Evolutionary conservation across 2,888 invertebrate genomes (phyloP), one percentile per base, ranked within the genome.

Genomic region (Caenorhabditis sp.): DNA sequence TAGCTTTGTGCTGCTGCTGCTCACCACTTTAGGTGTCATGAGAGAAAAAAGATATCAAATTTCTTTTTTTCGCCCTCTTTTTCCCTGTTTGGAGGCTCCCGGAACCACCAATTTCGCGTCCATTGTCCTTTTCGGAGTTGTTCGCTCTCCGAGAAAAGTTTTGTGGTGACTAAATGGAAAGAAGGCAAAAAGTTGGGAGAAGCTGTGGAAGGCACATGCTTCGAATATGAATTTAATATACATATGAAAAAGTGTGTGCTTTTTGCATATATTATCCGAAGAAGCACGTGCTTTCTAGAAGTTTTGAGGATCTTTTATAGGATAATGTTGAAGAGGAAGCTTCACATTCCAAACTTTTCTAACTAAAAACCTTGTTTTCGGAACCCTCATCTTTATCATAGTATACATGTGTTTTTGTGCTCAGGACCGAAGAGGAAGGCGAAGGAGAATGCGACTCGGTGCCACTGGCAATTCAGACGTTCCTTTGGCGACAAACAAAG

Each of bases 401-500:
- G 35, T 35, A 13, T 3, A 35, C 35, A 35, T 35, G 9, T 35
- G 35, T 35, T 48, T 17, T 80, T 80, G 13, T n/a, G n/a, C n/a
- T n/a, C 72, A 83, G 83, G 81, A 83, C 79, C 59, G 83, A 81
- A 46, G 84, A 85, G 45, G 87, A 87, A 37, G 89, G n/a, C 91
- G 92, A 84, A 91, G 78, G 73, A 26, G 88, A 89, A 53, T 86
- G 88, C 82, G 94, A 94, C 87, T 93, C 94, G 88, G 92, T 98
- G 78, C 98, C 98, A 0, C 93, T 97, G 79, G 95, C 97, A 1
- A 95, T 98, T 74, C 98, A 98, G 91, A 94, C 95, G 87, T 98
- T 96, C 91, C 92, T 98, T 77, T 98, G 98, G 98, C 92, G 95
- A 86, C 96, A 97, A 91, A 94, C 95, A 80, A 93, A 93, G 93